A percentile compares a stretch with the other conserved stretches of the same genome.
Conservation (phyloP, 2,797 vertebrate species). For the Pagetopsis macropterus region DNA sequence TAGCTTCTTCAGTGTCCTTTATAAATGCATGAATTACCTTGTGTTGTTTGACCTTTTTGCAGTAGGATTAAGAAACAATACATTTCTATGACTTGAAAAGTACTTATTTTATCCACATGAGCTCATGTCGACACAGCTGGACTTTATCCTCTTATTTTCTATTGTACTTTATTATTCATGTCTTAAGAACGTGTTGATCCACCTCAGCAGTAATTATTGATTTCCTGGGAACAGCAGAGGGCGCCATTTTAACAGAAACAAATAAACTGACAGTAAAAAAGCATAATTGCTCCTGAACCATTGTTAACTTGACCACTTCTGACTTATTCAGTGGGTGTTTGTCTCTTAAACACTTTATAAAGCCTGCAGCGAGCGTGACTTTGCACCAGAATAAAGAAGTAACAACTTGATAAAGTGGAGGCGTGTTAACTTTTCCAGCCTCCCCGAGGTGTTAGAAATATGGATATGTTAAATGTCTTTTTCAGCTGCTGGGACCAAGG, state of each 20-base stretch:
- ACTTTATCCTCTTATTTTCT: background rate
- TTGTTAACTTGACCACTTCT: background rate
- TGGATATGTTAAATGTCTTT: slow-evolving; percentile 51
- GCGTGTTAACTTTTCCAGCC: slow-evolving; percentile 40
- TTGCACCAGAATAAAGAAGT: slow-evolving; percentile 11
- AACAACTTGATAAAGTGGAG: slow-evolving; percentile 45
- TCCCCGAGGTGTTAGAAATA: slow-evolving; percentile 23
- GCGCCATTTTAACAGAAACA: slow-evolving; percentile 47
- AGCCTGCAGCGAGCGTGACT: slow-evolving; percentile 6
- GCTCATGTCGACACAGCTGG: background rate
- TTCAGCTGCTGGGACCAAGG: slow-evolving; percentile 38
- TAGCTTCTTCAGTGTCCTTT: too few species aligned
- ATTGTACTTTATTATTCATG: background rate
- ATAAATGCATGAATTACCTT: background rate
- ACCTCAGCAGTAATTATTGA: slow-evolving; percentile 6
- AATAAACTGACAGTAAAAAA: slow-evolving; percentile 15
- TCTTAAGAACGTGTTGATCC: background rate
- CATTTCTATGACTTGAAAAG: too few species aligned
- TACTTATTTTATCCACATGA: background rate
- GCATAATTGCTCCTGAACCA: slow-evolving; percentile 5
- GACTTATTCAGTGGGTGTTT: slow-evolving; percentile 4
- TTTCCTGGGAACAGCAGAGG: slow-evolving; percentile 65
- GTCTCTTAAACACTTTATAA: slow-evolving; percentile 17
- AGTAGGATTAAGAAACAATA: background rate
- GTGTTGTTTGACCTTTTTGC: background rate